phyloP scores from a whole-genome alignment of 2,888 invertebrate genomes.

The Anarsia innoxiella region DNA sequence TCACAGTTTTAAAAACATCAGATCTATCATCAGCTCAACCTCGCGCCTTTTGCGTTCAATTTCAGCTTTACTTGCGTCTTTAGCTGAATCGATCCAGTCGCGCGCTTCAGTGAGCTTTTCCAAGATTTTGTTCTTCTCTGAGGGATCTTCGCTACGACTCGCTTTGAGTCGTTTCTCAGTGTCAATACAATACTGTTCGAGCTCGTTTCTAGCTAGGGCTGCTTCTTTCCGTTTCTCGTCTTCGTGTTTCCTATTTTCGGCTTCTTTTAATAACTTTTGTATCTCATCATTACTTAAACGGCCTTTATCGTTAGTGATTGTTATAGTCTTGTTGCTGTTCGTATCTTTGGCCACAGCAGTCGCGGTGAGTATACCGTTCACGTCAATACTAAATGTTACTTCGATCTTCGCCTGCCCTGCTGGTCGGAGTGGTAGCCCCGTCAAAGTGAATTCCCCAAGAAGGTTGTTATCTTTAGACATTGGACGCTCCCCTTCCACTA shows the following conservation, averaged over 20 bases:
- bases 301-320: constrained; percentile 84
- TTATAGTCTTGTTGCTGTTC: too few relatives aligned
- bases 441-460: background rate
- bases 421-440: background rate
- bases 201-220: constrained; percentile 76
- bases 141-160: too few relatives aligned
- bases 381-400: background rate
- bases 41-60: too few relatives aligned
- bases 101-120: too few relatives aligned
- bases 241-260: constrained; percentile 78
- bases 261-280: constrained; percentile 80
- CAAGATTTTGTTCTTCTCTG: too few relatives aligned
- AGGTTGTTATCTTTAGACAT: background rate
- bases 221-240: constrained; percentile 77
- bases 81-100: too few relatives aligned
- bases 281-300: constrained; percentile 84
- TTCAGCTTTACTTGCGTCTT: too few relatives aligned
- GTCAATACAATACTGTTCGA: constrained; percentile 36
- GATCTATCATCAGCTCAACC: too few relatives aligned
- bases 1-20: too few relatives aligned
- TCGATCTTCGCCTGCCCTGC: background rate
- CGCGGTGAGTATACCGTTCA: constrained; percentile 1
- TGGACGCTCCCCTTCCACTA: background rate
- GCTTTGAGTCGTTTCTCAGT: background rate
- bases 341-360: too few relatives aligned